phyloP scores from a whole-genome alignment of 2,888 invertebrate genomes.

The Oxystoma pomonae region DNA sequence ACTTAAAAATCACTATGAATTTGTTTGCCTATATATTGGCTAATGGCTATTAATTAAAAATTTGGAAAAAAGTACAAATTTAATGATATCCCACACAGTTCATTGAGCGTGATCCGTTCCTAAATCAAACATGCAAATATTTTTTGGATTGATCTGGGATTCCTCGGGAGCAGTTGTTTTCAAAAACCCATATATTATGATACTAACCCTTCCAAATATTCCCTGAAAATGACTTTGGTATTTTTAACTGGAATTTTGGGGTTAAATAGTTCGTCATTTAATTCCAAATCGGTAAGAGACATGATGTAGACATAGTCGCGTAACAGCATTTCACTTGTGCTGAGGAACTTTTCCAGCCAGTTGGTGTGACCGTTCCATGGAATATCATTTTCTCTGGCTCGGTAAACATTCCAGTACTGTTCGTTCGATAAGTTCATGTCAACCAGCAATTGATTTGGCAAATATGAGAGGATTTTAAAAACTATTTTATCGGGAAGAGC shows the following conservation, averaged over 20 bases:
- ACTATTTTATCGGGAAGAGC: not conserved
- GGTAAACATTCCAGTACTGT: not conserved
- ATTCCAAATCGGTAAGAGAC: not conserved
- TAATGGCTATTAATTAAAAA: too few species aligned
- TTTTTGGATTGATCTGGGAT: too few species aligned
- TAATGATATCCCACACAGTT: too few species aligned
- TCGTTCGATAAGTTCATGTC: not conserved
- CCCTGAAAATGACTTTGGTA: not conserved
- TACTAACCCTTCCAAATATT: too few species aligned
- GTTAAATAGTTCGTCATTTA: not conserved
- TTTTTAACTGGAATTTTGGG: not conserved
- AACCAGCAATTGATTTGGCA: not conserved
- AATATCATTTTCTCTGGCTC: not conserved
- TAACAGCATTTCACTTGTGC: not conserved
- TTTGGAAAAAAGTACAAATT: too few species aligned
- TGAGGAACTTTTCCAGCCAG: not conserved
- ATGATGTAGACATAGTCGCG: not conserved
- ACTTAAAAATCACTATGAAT: too few species aligned
- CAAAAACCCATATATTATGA: too few species aligned
- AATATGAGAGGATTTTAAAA: not conserved
- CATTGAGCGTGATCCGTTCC: too few species aligned
- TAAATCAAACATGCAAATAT: too few species aligned
- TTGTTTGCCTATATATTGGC: too few species aligned
- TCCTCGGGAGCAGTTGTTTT: too few species aligned
- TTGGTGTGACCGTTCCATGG: not conserved